Conservation (phyloP, 2,797 vertebrate genomes). For the Peromyscus aztecus region DNA sequence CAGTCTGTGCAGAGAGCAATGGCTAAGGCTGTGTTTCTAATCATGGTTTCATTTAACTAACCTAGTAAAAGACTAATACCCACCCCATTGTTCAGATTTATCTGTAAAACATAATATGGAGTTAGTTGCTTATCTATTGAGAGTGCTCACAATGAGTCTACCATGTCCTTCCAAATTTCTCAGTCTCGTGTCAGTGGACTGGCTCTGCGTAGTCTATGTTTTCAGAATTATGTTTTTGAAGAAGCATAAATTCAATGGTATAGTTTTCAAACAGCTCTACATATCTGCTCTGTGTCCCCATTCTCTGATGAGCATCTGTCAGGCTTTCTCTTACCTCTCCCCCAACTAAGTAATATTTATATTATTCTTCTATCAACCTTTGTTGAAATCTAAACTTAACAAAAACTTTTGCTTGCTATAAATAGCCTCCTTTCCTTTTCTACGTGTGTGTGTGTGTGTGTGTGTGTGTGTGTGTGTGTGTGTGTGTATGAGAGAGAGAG, state of each 20-base stretch:
- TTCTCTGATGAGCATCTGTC: background rate
- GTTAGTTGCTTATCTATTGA: constrained; percentile 74
- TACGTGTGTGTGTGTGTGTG: background rate
- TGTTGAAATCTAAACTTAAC: constrained; percentile 65
- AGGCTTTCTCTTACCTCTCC: background rate
- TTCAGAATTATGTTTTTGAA: background rate
- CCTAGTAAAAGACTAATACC: constrained; percentile 64
- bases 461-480: background rate
- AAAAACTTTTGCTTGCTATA: constrained; percentile 15
- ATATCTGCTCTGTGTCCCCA: background rate
- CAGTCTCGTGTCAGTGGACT: background rate
- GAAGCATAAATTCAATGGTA: background rate
- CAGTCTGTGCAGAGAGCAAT: constrained; percentile 53
- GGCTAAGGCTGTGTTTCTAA: constrained; percentile 73
- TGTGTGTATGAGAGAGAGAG: background rate
- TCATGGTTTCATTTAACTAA: constrained; percentile 66
- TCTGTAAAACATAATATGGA: constrained; percentile 79
- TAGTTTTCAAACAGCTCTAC: background rate
- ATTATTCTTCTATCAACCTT: constrained; percentile 13
- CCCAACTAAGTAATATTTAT: background rate
- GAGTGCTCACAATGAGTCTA: constrained; percentile 4
- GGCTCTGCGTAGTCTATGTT: background rate
- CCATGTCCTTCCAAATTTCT: constrained; percentile 64
- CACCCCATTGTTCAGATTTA: constrained; percentile 63
- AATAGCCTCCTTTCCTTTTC: constrained; percentile 59